These are phyloP conservation scores for Hoplodrina blanda DNA, from an alignment of 2,888 invertebrate genomes.

Conservation along the genomic window DNA sequence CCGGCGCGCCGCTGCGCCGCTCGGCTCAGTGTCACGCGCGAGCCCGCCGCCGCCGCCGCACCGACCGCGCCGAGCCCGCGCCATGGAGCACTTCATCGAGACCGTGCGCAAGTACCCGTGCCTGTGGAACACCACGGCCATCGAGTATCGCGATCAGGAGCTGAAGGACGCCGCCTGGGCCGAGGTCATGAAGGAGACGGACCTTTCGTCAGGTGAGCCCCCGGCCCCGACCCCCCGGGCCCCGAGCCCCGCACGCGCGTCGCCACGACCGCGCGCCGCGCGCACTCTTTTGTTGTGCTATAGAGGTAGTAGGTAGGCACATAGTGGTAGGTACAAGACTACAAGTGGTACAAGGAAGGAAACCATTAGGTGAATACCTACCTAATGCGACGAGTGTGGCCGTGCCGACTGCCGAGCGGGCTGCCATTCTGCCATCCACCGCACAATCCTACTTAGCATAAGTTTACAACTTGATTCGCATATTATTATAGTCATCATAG, in stretches of 20 bases:
- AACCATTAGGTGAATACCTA: conserved; percentile 3
- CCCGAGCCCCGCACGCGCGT: conserved; percentile 65
- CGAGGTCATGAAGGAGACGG: conserved; percentile 87
- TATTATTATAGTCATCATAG: too few species aligned
- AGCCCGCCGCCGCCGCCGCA: conserved; percentile 65
- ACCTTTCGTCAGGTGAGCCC: conserved; percentile 85
- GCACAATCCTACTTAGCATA: too few species aligned
- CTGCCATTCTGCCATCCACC: too few species aligned
- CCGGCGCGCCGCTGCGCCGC: conserved; percentile 42
- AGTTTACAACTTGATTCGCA: too few species aligned
- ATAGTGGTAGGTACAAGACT: conserved; percentile 6
- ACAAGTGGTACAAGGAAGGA: conserved; percentile 14
- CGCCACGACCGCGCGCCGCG: conserved; percentile 9
- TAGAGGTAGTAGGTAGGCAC: conserved; percentile 1
- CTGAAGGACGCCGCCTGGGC: conserved; percentile 88
- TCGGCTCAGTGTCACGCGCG: conserved; percentile 62
- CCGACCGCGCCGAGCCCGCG: conserved; percentile 56
- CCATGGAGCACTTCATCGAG: conserved; percentile 87
- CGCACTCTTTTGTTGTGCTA: conserved; percentile 24
- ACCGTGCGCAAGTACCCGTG: conserved; percentile 87
- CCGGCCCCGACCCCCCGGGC: conserved; percentile 78
- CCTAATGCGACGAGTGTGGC: background rate
- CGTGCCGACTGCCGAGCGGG: background rate
- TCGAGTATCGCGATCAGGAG: conserved; percentile 89
- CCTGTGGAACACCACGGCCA: conserved; percentile 87